Evolutionary conservation across 1,140 invertebrate species (phyloP), one percentile per base, ranked within the genome.

Genomic region (Galleria mellonella): DNA sequence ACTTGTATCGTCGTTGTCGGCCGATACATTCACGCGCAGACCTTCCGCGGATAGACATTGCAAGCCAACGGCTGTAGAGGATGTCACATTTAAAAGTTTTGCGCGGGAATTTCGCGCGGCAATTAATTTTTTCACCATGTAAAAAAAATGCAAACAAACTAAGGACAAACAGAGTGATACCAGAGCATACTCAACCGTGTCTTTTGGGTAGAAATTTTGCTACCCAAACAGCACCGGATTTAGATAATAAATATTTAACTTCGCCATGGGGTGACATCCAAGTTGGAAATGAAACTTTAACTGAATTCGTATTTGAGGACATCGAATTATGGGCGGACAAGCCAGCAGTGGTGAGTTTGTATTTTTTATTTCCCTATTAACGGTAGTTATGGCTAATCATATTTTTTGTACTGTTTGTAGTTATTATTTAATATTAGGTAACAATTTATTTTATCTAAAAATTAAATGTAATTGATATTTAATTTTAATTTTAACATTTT

Each of bases 301-400:
- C 87, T 13, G 83, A 90, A 17, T 83, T 77, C 65, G 66, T 89
- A 23, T 90, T 88, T 68, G 74, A 75, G 45, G 79, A 89, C 45
- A 45, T 83, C 14, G 83, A 88, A 33, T 53, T 79, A 43, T 89
- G 83, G 79, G 63, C 70, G 2, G 87, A 90, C 47, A 72, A 84
- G 46, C 87, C 88, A 4, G 86, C 86, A 43, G 83, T 89, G 52
- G 89, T 90, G 77, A 89, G 89, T 89, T 40, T 12, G 17, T 23
- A 23, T 23, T 2, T 23, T 23, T 23, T 23, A 23, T 23, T 3
- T 6, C 17, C 2, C 6, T 23, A 3, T 23, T 23, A 3, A 23
- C 6, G 17, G 6, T 6, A 23, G n/a, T n/a, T n/a, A n/a, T n/a
- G n/a, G n/a, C n/a, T n/a, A n/a, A n/a, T n/a, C n/a, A n/a, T n/a